Evolutionary conservation across 1,140 invertebrate genomes (phyloP).

Genomic region (Halictus rubicundus): DNA sequence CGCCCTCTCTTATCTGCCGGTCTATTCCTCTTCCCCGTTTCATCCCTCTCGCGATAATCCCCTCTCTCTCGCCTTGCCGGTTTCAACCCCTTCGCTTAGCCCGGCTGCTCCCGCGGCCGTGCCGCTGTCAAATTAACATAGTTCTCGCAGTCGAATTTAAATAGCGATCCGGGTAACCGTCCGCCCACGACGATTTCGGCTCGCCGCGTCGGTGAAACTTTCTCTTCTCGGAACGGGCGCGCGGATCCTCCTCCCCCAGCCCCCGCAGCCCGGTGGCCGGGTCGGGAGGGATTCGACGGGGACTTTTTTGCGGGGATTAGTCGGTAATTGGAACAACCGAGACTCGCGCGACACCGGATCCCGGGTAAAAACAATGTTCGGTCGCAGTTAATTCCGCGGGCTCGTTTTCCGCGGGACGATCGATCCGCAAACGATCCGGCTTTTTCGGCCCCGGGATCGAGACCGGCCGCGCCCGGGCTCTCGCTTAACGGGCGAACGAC

Average conservation of each 20-base stretch:
- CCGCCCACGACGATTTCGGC: conserved; percentile 12
- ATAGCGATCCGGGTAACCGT: conserved; percentile 31
- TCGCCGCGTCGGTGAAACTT: conserved; percentile 28
- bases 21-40: neutral
- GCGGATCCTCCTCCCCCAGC: neutral
- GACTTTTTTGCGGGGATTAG: conserved; percentile 56
- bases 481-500: conserved; percentile 40
- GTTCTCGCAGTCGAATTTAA: conserved; percentile 57
- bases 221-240: too few species aligned
- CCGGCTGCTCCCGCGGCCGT: neutral
- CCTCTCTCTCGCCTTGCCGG: neutral
- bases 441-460: neutral
- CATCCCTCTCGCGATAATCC: neutral
- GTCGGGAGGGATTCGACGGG: neutral
- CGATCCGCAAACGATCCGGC: neutral
- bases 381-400: conserved; percentile 46
- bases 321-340: conserved; percentile 51
- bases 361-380: conserved; percentile 44
- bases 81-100: neutral
- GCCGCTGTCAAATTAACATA: conserved; percentile 61
- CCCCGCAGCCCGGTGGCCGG: neutral
- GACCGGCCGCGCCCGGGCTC: conserved; percentile 7
- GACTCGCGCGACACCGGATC: conserved; percentile 30
- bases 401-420: neutral
- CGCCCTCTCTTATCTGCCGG: neutral